These are phyloP conservation scores for Cephus runcator DNA, from an alignment of 2,888 invertebrate genomes.

Conservation along the genomic window DNA sequence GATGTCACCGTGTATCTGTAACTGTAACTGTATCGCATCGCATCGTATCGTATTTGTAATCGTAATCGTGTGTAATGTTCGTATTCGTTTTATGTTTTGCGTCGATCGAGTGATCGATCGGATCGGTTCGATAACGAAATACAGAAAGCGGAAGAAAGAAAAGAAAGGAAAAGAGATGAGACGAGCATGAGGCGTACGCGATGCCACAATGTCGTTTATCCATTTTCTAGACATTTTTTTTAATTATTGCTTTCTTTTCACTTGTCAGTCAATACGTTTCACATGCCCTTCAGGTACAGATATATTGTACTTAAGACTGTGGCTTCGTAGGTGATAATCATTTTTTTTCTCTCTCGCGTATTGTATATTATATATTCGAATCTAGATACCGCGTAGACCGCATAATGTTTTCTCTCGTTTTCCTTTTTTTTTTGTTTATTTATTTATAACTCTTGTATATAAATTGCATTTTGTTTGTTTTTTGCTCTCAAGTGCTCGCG, in stretches of 20 bases:
- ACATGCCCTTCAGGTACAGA: slow-evolving; percentile 52
- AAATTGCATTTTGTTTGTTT: slow-evolving; percentile 26
- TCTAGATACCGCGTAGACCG: slow-evolving; percentile 25
- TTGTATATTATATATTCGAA: slow-evolving; percentile 31
- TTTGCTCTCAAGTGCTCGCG: neutral
- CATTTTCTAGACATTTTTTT: slow-evolving; percentile 11
- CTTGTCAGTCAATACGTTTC: neutral
- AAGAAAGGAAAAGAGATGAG: neutral
- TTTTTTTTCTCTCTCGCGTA: slow-evolving; percentile 16
- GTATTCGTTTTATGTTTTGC: neutral
- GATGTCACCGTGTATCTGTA: slow-evolving; percentile 52
- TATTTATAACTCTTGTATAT: slow-evolving; percentile 30
- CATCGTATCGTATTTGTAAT: neutral
- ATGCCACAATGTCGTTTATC: neutral
- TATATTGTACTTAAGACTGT: slow-evolving; percentile 60
- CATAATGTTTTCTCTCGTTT: slow-evolving; percentile 47
- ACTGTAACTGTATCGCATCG: slow-evolving; percentile 38
- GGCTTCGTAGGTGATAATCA: slow-evolving; percentile 46
- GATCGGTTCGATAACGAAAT: neutral
- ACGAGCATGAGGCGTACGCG: neutral
- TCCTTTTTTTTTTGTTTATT: slow-evolving; percentile 23
- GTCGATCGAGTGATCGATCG: neutral
- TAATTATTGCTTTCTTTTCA: neutral
- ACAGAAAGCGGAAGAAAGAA: neutral
- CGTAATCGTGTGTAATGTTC: neutral